Percentiles rank a stretch among this genome's conserved stretches.
phyloP scores from a whole-genome alignment of 2,113 vertebrate genomes.

The Callorhinus ursinus region DNA sequence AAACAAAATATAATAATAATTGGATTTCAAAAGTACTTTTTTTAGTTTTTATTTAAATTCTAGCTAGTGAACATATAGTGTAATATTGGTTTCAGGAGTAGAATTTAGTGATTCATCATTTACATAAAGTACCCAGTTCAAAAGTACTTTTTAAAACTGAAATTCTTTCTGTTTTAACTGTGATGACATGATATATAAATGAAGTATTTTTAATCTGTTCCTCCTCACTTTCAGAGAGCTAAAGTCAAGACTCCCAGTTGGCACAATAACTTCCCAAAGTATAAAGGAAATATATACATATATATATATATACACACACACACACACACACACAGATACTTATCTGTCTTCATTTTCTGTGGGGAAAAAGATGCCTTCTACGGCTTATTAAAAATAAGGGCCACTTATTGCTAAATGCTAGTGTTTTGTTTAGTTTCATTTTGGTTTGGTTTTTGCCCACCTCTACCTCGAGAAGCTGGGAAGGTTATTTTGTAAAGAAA shows the following conservation, averaged over 20 bases:
- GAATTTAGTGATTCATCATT: not conserved
- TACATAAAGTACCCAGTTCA: not conserved
- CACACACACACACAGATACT: no score
- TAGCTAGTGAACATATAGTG: not conserved
- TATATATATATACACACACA: no score
- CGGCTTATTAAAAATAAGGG: not conserved
- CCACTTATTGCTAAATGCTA: not conserved
- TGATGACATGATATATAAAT: not conserved
- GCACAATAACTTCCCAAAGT: not conserved
- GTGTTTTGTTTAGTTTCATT: not conserved
- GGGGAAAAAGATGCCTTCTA: not conserved
- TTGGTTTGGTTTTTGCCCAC: not conserved
- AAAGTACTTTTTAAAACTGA: constrained; percentile 14
- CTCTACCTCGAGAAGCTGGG: not conserved
- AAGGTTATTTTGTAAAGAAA: not conserved
- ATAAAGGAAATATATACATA: not conserved
- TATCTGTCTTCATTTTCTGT: not conserved
- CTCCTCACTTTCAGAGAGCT: not conserved
- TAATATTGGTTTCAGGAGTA: not conserved
- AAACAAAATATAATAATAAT: not conserved
- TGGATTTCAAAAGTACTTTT: constrained; percentile 20
- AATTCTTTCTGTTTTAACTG: constrained; percentile 11
- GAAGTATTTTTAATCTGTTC: not conserved
- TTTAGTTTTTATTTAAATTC: not conserved
- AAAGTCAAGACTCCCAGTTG: not conserved